Base-by-base conservation (phyloP, 1,140 invertebrate species). In the Drosophila equinoxialis region DNA sequence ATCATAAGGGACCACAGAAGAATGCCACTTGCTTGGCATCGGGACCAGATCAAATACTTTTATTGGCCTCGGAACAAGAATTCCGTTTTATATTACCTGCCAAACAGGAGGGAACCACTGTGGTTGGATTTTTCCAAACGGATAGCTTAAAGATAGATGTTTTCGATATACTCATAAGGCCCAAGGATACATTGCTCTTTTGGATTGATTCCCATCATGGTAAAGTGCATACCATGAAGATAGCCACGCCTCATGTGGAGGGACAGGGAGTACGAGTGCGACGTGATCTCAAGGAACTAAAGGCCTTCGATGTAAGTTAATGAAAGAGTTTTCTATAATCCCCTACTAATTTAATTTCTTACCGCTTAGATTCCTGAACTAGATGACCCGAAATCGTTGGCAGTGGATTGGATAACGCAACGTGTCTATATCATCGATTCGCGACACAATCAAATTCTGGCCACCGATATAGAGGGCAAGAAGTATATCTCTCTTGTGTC, bases 391-490 rank as follows among this genome's bases (percentile, higher is more conserved):
- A 94, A 95, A 79, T 96, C 96, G 11, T 92, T 98, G 42, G 94
- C 95, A 4, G 94, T 98, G 17, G 97, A 98, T 92, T 96, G 96
- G 94, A 93, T 96, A 5, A 94, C 95, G 0, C 93, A 94, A 68
- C 93, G 94, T 61, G 91, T 98, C 14, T 98, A 97, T 92, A 96
- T 96, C 92, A 94, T 96, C 6, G 96, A 97, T 91, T 94, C 94
- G 30, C 94, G 79, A 90, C 93, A 87, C 59, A 90, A 90, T 58
- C 74, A 93, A 65, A 94, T 97, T 45, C 93, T 94, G 39, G 94
- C 94, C 5, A 93, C 94, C 2, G 93, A 93, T 54, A 92, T 95
- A 3, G 93, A 95, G 74, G 95, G 95, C 39, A 93, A 93, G 13
- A 93, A 93, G 59, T 92, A 93, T 42, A 93, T 93, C 13, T 95